Evolutionary conservation across 2,797 vertebrate genomes (phyloP), one percentile per base, ranked within the genome.

Genomic region (Coregonus suidteri): DNA sequence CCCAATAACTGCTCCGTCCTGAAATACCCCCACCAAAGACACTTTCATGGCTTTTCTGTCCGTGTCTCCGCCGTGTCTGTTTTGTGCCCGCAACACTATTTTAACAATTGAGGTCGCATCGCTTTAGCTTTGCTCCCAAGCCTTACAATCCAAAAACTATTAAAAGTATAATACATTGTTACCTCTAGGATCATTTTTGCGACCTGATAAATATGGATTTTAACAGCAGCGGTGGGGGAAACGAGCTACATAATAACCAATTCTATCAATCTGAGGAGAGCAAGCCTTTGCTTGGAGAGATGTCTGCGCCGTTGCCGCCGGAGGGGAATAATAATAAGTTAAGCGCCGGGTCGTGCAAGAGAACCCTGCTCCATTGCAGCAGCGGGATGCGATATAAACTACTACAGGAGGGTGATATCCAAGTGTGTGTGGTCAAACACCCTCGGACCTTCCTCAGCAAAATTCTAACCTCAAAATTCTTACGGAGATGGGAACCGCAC

Each of bases 391-490:
- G 97, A 73, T 99, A 99, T 94, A 99, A 99, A 89, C 95, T 99
- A 85, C 96, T 99, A 81, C 97, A 98, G 89, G 98, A 99, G 85
- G 98, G 98, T 62, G 97, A 99, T 96, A 98, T 99, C 88, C 98
- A 99, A 96, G 97, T 99, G 91, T 99, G 98, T 90, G 96, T 97
- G 91, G 94, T 99, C 83, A 95, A 96, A 81, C 97, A 99, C 94
- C 97, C 97, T 47, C 95, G 98, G 90, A 98, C 97, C 92, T 99
- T 99, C 91, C 96, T 99, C 88, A 98, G 97, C 95, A 99, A 99
- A 94, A 96, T 99, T 91, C 97, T 99, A 94, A 97, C 96, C 93
- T 97, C 97, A 90, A 99, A 99, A 90, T 99, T 97, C 89, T 90
- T 99, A 91, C 93, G 98, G 89, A 91, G 97, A 79, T 99, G 98